Evolutionary conservation across 2,888 invertebrate species (phyloP).

Genomic region (Drosophila diplacantha): DNA sequence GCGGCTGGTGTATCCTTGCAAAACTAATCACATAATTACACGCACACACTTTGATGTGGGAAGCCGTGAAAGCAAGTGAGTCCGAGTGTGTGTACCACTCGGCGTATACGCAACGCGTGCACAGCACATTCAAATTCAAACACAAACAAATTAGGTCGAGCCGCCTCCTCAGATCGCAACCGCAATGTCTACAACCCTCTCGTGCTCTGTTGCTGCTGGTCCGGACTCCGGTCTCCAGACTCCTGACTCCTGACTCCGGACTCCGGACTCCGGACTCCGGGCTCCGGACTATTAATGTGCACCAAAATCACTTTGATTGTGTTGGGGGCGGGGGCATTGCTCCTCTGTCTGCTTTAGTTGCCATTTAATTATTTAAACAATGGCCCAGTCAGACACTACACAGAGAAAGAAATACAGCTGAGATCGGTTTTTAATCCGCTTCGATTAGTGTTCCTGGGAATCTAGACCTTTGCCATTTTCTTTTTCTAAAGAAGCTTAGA

Average conservation of each 20-base stretch:
- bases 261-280: background rate
- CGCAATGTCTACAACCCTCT: constrained; percentile 36
- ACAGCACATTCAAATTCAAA: constrained; percentile 40
- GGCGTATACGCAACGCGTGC: constrained; percentile 28
- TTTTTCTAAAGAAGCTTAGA: background rate
- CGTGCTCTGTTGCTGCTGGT: constrained; percentile 14
- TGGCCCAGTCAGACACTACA: constrained; percentile 1
- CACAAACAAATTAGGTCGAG: constrained; percentile 47
- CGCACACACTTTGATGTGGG: constrained; percentile 44
- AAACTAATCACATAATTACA: constrained; percentile 52
- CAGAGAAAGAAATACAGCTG: background rate
- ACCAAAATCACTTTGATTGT: constrained; percentile 43
- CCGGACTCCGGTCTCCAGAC: background rate
- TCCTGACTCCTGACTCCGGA: background rate
- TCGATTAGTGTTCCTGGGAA: background rate
- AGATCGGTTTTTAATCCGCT: background rate
- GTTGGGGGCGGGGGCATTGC: constrained; percentile 10
- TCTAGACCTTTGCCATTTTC: too few relatives aligned
- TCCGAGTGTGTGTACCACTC: constrained; percentile 11
- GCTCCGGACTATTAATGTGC: constrained; percentile 36
- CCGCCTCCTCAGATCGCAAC: constrained; percentile 11
- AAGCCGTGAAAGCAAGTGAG: constrained; percentile 4
- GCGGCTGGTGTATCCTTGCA: constrained; percentile 25
- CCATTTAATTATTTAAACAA: constrained; percentile 45
- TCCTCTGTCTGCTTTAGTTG: constrained; percentile 7